Conservation (phyloP, 2,888 invertebrate genomes). For the Arenicola marina region DNA sequence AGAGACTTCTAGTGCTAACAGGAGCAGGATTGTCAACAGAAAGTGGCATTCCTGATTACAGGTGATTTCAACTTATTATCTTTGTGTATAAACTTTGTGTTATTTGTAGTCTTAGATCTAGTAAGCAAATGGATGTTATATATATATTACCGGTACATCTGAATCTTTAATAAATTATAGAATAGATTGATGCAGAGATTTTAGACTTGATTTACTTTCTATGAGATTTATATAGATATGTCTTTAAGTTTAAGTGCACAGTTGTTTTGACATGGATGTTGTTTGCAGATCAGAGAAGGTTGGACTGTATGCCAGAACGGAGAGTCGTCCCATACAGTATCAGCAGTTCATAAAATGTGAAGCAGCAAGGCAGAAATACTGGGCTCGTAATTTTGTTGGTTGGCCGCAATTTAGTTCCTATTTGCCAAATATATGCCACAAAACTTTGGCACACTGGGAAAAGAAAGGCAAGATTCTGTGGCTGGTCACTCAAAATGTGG, state of each 20-base stretch:
- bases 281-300: constrained; percentile 31
- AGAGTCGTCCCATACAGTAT: constrained; percentile 83
- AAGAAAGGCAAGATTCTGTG: constrained; percentile 66
- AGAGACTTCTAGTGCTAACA: constrained; percentile 79
- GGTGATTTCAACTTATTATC: background rate
- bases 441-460: constrained; percentile 75
- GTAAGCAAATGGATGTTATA: too few species aligned
- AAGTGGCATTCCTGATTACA: constrained; percentile 60
- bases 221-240: too few species aligned
- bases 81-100: background rate
- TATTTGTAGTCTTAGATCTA: background rate
- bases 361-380: constrained; percentile 77
- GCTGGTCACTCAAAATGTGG: constrained; percentile 96
- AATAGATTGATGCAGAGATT: too few species aligned
- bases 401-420: constrained; percentile 79
- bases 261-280: too few species aligned
- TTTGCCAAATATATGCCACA: constrained; percentile 80
- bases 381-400: constrained; percentile 94
- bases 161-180: too few species aligned
- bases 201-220: too few species aligned
- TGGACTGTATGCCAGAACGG: constrained; percentile 78
- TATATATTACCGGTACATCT: too few species aligned
- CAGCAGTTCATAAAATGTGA: constrained; percentile 73
- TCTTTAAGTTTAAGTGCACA: too few species aligned
- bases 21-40: constrained; percentile 98